Evolutionary conservation across 2,113 vertebrate genomes (phyloP).

Genomic region (Orientallactaga bullata): DNA sequence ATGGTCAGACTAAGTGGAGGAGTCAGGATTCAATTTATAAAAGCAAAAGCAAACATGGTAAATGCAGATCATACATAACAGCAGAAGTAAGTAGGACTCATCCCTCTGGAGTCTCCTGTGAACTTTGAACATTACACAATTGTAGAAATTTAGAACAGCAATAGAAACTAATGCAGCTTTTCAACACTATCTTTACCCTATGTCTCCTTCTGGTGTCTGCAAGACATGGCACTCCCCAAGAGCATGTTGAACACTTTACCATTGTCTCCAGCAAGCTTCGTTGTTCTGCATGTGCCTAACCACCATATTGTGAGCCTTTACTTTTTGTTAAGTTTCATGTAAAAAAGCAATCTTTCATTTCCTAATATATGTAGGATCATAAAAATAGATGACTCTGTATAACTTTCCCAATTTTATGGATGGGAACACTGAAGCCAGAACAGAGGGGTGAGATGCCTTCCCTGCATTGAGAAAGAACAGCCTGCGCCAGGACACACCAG

Average conservation of each 20-base stretch:
- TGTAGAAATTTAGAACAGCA: slow-evolving; percentile 8
- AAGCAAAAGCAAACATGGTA: slow-evolving; percentile 23
- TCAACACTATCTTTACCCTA: slow-evolving; percentile 59
- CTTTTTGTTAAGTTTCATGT: slow-evolving; percentile 4
- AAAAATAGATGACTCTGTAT: not conserved
- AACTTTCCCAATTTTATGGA: not conserved
- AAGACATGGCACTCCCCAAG: not conserved
- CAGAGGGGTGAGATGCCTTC: not conserved
- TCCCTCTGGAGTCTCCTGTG: not conserved
- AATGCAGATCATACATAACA: not conserved
- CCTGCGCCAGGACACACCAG: not conserved
- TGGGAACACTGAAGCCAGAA: not conserved
- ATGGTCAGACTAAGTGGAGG: not conserved
- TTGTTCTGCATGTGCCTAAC: slow-evolving; percentile 9
- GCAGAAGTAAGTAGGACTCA: not conserved
- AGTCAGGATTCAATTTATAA: slow-evolving; percentile 21
- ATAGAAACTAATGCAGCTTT: slow-evolving; percentile 56
- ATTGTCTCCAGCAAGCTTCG: not conserved
- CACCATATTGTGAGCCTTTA: slow-evolving; percentile 32
- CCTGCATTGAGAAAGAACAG: not conserved
- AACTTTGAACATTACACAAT: slow-evolving; percentile 23
- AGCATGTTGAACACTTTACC: not conserved
- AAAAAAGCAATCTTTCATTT: slow-evolving; percentile 60
- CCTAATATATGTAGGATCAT: not conserved
- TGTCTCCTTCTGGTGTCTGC: slow-evolving; percentile 9